These are phyloP conservation scores for Tetramorium bicarinatum DNA, from an alignment of 2,888 invertebrate genomes.

Conservation along the genomic window DNA sequence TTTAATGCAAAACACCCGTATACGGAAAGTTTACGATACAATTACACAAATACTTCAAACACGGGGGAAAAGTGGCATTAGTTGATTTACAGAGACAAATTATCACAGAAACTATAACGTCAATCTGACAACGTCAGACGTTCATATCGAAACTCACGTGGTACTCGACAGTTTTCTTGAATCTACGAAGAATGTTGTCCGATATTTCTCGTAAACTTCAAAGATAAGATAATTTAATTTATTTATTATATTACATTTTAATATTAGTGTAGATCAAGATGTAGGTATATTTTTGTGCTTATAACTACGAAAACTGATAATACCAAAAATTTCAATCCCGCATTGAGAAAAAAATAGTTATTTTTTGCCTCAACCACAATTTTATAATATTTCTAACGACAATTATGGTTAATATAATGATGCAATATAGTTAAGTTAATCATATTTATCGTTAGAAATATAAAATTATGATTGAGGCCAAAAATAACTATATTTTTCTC, in stretches of 20 bases:
- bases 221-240: background rate
- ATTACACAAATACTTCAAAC: constrained; percentile 13
- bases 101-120: background rate
- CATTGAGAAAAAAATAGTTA: too few species aligned
- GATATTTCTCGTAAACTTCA: background rate
- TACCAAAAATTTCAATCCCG: background rate
- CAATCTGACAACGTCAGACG: background rate
- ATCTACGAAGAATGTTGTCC: background rate
- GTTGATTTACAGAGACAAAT: background rate
- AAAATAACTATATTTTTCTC: too few species aligned
- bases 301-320: background rate
- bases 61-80: background rate
- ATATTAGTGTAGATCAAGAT: background rate
- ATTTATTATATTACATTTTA: background rate
- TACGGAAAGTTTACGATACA: background rate
- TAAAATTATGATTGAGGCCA: too few species aligned
- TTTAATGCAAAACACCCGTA: constrained; percentile 31
- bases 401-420: too few species aligned
- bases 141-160: background rate
- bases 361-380: too few species aligned
- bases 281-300: background rate
- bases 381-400: too few species aligned
- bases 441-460: too few species aligned
- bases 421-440: too few species aligned
- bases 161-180: background rate